Base-by-base conservation (phyloP, 2,113 vertebrate species). In the Heterocephalus glaber region DNA sequence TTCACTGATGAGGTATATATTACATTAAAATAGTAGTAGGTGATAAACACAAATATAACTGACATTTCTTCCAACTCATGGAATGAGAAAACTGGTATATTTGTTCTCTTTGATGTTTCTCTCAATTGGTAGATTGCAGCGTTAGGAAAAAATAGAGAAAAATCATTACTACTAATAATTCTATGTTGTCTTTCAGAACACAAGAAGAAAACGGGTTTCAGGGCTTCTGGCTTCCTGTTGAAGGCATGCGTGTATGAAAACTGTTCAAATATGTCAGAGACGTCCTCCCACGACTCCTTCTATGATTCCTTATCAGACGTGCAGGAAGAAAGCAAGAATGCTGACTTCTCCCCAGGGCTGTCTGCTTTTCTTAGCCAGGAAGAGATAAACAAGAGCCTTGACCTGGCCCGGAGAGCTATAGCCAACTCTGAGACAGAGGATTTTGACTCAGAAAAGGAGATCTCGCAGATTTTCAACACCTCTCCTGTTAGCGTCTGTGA, bases 361-460 rank as follows among this genome's bases (percentile, higher is more conserved):
- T 99, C 99, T 79, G 99, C 99, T 56, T 99, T 99, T 96, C 98
- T 99, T 95, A 99, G 98, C 81, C 99, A 99, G 97, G 99, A 99
- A 1, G 99, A 99, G 98, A 99, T 99, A 83, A 97, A 98, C 94
- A 99, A 98, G 95, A 99, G 99, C 92, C 98, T 99, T 97, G 99
- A 99, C 94, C 98, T 99, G 97, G 99, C 99, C 96, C 97, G 96
- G 72, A 99, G 99, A 98, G 99, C 99, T 58, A 99, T 99, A 96
- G 98, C 98, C 60, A 98, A 94, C 96, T 97, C 98, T 24, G 95
- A 97, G 58, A 96, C 98, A 1, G 98, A 98, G 8, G 95, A 98
- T 63, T 95, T 97, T 35, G 98, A 96, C 38, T 66, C 96, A 1
- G 97, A 95, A 38, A 98, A 98, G 96, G 98, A 98, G 95, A 97